phyloP scores from a whole-genome alignment of 2,113 vertebrate genomes.

The Ameiurus melas region DNA sequence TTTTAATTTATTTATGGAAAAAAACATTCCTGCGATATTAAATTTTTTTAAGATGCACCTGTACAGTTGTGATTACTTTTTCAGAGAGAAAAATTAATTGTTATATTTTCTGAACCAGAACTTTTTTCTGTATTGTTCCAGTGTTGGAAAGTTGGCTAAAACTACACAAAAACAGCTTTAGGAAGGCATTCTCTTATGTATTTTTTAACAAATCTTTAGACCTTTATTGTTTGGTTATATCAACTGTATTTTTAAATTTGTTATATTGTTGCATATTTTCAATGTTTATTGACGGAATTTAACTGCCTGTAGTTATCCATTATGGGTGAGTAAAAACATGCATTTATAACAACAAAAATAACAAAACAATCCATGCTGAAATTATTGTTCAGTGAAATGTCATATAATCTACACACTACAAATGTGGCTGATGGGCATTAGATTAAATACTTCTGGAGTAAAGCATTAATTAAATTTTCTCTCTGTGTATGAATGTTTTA shows the following conservation, averaged over 20 bases:
- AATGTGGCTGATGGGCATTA: background rate
- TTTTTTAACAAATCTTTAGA: background rate
- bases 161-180: background rate
- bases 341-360: too few species aligned
- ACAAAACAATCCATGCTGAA: background rate
- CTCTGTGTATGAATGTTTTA: conserved; percentile 24
- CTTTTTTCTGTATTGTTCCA: background rate
- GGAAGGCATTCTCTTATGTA: background rate
- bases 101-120: background rate
- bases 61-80: background rate
- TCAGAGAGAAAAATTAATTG: background rate
- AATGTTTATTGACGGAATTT: background rate
- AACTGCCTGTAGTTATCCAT: background rate
- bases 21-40: too few species aligned
- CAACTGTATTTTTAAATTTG: background rate
- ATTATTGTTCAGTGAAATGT: background rate
- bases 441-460: background rate
- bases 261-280: background rate
- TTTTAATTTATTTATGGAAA: too few species aligned
- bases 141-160: background rate
- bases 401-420: background rate
- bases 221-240: background rate
- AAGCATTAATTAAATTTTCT: conserved; percentile 20
- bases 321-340: background rate
- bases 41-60: too few species aligned